Evolutionary conservation across 2,113 vertebrate species (phyloP), one percentile per base, ranked within the genome.

Genomic region (Bufo gargarizans): DNA sequence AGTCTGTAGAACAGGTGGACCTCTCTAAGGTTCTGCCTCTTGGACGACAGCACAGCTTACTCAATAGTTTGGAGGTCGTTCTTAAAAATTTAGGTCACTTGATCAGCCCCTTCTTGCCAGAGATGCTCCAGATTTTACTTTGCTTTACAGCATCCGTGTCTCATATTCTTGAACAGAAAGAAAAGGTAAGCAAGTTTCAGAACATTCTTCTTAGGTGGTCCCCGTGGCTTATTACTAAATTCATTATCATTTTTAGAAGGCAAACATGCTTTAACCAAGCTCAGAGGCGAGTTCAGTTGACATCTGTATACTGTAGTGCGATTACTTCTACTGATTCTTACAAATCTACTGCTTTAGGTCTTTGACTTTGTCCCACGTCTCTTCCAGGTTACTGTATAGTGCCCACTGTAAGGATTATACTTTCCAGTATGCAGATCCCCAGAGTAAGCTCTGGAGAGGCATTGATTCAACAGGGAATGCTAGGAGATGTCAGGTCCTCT

Each of bases 61-160:
- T 99, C 84, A 99, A 97, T 8, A 93, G 96, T 90, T 93, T 99
- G 3, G 96, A 96, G 7, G 90, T 96, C 50, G 96, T 99, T 49
- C 89, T 99, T 78, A 96, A 97, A 90, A 97, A 98, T 82, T 95
- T 99, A 90, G 97, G 97, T 63, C 97, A 99, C 86, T 94, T 98
- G 76, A 95, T 99, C 92, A 91, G 93, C 77, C 80, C 87, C 0
- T 96, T 98, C 91, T 92, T 99, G 90, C 95, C 98, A 49, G 96
- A 97, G 91, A 94, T 99, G 89, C 93, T 99, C 45, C 98, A 98
- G 95, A 97, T 99, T 53, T 86, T 99, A 82, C 95, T 99, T 82
- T 99, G 98, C 81, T 92, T 98, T 93, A 96, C 94, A 0, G 96
- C 96, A 22, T 93, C 96, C 0, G 92, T 97, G 4, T 96, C 96